phyloP scores from a whole-genome alignment of 2,888 invertebrate species.

The Lasioglossum malachurum region DNA sequence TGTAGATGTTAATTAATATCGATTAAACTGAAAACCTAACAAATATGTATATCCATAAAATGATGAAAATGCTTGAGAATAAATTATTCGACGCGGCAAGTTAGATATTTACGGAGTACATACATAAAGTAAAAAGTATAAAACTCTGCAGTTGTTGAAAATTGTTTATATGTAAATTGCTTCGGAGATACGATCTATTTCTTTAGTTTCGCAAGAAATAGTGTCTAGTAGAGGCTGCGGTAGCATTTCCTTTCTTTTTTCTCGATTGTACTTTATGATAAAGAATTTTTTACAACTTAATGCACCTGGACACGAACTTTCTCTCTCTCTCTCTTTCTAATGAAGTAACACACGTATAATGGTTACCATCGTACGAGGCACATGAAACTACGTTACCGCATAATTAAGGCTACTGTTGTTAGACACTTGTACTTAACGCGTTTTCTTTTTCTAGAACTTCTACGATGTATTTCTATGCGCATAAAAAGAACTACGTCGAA shows the following conservation, averaged over 20 bases:
- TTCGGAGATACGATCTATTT: background rate
- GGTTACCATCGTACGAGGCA: conserved; percentile 23
- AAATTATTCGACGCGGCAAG: background rate
- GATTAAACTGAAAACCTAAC: background rate
- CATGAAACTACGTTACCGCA: conserved; percentile 26
- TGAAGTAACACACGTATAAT: conserved; percentile 32
- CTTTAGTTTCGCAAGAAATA: background rate
- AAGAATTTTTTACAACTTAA: conserved; percentile 19
- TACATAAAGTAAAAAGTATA: background rate
- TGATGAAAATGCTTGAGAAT: background rate
- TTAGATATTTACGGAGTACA: background rate
- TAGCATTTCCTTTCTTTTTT: background rate
- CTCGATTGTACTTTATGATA: background rate
- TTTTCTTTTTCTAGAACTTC: conserved; percentile 12
- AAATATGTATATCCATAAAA: conserved; percentile 8
- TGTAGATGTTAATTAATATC: conserved; percentile 11
- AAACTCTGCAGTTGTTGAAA: background rate
- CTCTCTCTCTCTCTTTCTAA: background rate
- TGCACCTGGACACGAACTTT: conserved; percentile 39
- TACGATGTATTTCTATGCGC: conserved; percentile 9
- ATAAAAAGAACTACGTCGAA: background rate
- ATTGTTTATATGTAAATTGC: conserved; percentile 1
- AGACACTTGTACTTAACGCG: conserved; percentile 16
- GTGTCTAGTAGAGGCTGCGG: background rate
- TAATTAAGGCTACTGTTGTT: conserved; percentile 35